phyloP scores from a whole-genome alignment of 2,888 invertebrate species.

The Tenthredo amoena region DNA sequence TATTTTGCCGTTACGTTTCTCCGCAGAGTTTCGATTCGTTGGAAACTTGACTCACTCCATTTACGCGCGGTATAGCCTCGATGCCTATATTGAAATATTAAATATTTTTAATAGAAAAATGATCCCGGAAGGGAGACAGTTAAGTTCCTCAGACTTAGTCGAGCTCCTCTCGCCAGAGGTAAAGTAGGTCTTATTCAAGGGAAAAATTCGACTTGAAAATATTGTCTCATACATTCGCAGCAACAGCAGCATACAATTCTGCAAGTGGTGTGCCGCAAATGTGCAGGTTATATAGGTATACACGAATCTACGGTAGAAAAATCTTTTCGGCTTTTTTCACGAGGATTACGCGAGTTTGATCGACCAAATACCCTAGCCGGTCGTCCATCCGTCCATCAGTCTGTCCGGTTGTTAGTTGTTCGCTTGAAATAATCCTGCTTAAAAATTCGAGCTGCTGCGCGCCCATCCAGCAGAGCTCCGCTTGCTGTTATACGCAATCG shows the following conservation, averaged over 20 bases:
- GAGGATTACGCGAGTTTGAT: constrained; percentile 54
- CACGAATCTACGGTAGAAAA: background rate
- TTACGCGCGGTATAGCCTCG: background rate
- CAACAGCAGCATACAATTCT: too few species aligned
- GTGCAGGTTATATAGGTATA: background rate
- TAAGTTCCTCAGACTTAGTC: constrained; percentile 52
- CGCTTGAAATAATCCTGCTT: constrained; percentile 42
- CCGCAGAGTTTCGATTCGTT: constrained; percentile 22
- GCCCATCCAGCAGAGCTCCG: background rate
- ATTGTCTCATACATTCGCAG: constrained; percentile 12
- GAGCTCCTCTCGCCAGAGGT: constrained; percentile 7
- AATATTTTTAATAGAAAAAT: constrained; percentile 71
- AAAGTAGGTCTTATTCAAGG: background rate
- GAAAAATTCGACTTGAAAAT: constrained; percentile 46
- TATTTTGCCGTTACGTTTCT: constrained; percentile 56
- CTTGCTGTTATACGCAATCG: constrained; percentile 22
- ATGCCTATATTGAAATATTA: constrained; percentile 63
- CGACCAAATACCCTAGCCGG: constrained; percentile 31
- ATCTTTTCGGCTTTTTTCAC: constrained; percentile 1
- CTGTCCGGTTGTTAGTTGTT: constrained; percentile 37
- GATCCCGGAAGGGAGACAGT: constrained; percentile 57
- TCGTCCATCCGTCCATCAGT: background rate
- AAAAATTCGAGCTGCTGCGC: constrained; percentile 24
- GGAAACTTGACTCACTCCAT: background rate
- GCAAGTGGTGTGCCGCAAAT: background rate